Conservation (phyloP, 2,888 invertebrate genomes). For the Sepiola atlantica region DNA sequence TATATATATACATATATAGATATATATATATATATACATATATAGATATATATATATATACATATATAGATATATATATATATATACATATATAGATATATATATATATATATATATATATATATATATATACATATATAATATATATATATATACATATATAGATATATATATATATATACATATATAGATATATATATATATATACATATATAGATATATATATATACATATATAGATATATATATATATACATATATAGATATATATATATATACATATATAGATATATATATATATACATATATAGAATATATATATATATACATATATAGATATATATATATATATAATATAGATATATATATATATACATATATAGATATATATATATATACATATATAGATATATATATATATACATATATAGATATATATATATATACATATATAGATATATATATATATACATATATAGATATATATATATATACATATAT, state of each 20-base stretch:
- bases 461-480: slow-evolving; percentile 15
- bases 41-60: slow-evolving; percentile 24
- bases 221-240: neutral
- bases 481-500: slow-evolving; percentile 5
- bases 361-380: too few relatives aligned
- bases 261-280: neutral
- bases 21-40: slow-evolving; percentile 25
- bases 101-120: slow-evolving; percentile 6
- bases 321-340: slow-evolving; percentile 14
- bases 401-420: slow-evolving; percentile 33
- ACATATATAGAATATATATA: too few relatives aligned
- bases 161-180: slow-evolving; percentile 24
- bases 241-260: slow-evolving; percentile 18
- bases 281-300: slow-evolving; percentile 33
- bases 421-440: neutral
- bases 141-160: too few relatives aligned
- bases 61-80: neutral
- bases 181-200: slow-evolving; percentile 2
- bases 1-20: neutral
- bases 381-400: too few relatives aligned
- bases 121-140: too few relatives aligned
- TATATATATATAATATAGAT: too few relatives aligned
- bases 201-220: slow-evolving; percentile 23
- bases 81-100: slow-evolving; percentile 25
- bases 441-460: neutral